Conservation (phyloP, 2,113 vertebrate species). For the Phocoena phocoena region DNA sequence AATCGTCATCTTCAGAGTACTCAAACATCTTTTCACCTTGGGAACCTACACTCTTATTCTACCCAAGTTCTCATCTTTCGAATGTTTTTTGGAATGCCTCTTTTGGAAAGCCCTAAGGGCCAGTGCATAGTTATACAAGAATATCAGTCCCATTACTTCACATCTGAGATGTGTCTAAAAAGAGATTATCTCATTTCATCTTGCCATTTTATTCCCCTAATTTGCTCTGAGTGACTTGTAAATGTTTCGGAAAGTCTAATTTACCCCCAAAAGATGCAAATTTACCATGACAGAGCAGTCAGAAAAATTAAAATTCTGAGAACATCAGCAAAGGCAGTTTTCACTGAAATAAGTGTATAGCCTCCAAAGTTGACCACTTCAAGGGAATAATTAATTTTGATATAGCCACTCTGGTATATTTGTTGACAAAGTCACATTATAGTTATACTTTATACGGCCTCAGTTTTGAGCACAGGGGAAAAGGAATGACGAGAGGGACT, state of each 20-base stretch:
- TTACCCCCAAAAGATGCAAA: not conserved
- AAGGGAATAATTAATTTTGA: not conserved
- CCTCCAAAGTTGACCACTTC: not conserved
- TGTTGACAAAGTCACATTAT: not conserved
- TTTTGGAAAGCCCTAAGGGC: not conserved
- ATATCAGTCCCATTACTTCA: not conserved
- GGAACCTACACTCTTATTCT: not conserved
- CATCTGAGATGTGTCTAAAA: not conserved
- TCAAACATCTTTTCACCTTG: not conserved
- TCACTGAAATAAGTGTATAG: not conserved
- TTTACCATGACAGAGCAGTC: not conserved
- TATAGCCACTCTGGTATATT: not conserved
- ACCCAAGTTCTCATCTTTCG: not conserved
- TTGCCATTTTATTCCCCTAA: not conserved
- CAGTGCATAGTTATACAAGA: not conserved
- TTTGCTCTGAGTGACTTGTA: not conserved
- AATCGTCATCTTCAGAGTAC: not conserved
- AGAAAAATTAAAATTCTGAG: constrained; percentile 54
- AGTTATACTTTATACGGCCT: not conserved
- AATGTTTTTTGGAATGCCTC: constrained; percentile 14
- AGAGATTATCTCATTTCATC: not conserved
- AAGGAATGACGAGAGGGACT: not conserved
- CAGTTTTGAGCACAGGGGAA: not conserved
- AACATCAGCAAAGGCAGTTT: not conserved
- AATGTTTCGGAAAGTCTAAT: constrained; percentile 41